Percentiles rank a stretch among this genome's conserved stretches.
phyloP scores from a whole-genome alignment of 2,888 invertebrate genomes.

The Diaprepes abbreviatus region DNA sequence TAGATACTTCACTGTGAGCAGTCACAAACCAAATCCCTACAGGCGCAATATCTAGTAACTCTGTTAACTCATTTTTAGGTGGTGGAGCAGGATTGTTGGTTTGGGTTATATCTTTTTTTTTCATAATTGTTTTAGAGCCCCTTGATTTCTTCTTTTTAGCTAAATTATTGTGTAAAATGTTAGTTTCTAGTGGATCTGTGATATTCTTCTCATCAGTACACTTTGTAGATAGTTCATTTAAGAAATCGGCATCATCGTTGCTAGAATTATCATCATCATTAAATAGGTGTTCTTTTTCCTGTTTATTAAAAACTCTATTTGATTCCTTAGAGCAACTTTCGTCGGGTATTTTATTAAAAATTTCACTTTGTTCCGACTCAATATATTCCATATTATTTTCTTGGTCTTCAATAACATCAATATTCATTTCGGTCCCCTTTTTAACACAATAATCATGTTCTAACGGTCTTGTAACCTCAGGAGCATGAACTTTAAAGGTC shows the following conservation, averaged over 20 bases:
- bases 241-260: neutral
- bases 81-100: too few species aligned
- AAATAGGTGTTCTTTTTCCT: slow-evolving; percentile 5
- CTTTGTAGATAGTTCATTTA: neutral
- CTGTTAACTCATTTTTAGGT: neutral
- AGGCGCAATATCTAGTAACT: slow-evolving; percentile 9
- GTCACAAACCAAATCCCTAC: neutral
- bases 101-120: neutral
- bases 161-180: neutral
- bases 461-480: neutral
- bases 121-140: neutral
- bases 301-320: neutral
- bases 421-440: neutral
- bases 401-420: neutral
- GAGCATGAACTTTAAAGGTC: neutral
- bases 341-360: neutral
- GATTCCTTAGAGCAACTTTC: neutral
- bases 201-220: neutral
- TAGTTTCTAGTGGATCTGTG: neutral
- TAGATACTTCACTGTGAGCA: neutral
- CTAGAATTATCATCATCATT: neutral
- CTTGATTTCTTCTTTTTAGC: neutral
- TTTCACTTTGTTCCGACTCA: neutral
- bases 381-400: neutral
- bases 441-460: slow-evolving; percentile 4